Conservation (phyloP, 2,113 vertebrate species). For the Psilopogon haemacephalus region DNA sequence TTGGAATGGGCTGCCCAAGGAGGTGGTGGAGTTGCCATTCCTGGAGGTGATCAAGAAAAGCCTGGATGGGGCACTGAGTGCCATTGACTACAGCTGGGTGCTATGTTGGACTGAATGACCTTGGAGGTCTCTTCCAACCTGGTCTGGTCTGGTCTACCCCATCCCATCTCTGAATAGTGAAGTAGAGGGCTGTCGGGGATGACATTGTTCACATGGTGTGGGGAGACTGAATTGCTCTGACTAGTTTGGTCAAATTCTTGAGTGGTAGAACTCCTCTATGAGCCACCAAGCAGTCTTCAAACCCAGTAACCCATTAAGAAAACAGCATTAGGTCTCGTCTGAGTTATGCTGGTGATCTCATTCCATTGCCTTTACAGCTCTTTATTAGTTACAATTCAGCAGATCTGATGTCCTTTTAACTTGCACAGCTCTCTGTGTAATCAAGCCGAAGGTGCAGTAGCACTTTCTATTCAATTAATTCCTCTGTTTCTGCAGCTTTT, state of each 20-base stretch:
- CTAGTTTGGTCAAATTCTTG: neutral
- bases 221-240: neutral
- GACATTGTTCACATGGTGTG: neutral
- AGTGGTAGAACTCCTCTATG: neutral
- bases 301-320: neutral
- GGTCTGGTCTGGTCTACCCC: too few species aligned
- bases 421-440: neutral
- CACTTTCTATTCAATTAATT: conserved; percentile 1
- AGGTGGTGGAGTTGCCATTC: too few species aligned
- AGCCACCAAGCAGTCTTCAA: neutral
- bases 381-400: conserved; percentile 10
- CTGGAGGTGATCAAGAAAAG: too few species aligned
- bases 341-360: neutral
- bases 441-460: neutral
- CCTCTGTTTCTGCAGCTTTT: neutral
- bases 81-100: too few species aligned
- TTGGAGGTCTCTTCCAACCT: too few species aligned
- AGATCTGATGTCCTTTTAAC: neutral
- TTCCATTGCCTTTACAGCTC: neutral
- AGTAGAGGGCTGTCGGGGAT: neutral
- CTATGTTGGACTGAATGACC: too few species aligned
- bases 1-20: too few species aligned
- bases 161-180: neutral
- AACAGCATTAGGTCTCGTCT: neutral
- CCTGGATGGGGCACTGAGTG: too few species aligned